Evolutionary conservation across 2,113 vertebrate species (phyloP).

Genomic region (Leptobrachium ailaonicum): DNA sequence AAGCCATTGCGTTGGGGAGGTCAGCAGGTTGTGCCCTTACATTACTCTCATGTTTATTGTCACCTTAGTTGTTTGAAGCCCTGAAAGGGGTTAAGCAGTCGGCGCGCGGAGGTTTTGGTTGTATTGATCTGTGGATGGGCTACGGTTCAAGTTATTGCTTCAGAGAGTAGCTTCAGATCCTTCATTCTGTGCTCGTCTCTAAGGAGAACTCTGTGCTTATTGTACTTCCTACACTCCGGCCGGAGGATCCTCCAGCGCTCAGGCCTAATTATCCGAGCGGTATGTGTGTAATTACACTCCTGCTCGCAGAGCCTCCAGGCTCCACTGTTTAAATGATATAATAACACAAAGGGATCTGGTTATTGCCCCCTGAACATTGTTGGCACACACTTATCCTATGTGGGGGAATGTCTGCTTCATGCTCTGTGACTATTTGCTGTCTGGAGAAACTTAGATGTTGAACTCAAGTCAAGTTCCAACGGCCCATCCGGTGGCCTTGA

Average conservation of each 20-base stretch:
- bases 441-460: neutral
- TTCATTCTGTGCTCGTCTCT: slow-evolving; percentile 44
- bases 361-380: slow-evolving; percentile 39
- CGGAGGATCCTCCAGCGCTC: slow-evolving; percentile 46
- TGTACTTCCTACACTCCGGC: slow-evolving; percentile 44
- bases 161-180: slow-evolving; percentile 39
- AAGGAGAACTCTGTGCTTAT: slow-evolving; percentile 45
- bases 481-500: too few species aligned
- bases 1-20: neutral
- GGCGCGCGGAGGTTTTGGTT: slow-evolving; percentile 25
- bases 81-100: slow-evolving; percentile 44
- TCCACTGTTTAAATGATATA: slow-evolving; percentile 45
- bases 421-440: neutral
- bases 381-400: slow-evolving; percentile 9
- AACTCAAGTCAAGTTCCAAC: neutral
- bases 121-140: slow-evolving; percentile 39
- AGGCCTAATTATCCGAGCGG: slow-evolving; percentile 46
- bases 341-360: slow-evolving; percentile 41
- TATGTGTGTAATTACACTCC: slow-evolving; percentile 48
- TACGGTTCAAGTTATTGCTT: slow-evolving; percentile 45
- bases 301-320: slow-evolving; percentile 40
- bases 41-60: neutral
- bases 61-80: slow-evolving; percentile 1
- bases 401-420: slow-evolving; percentile 11
- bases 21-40: neutral